These are phyloP conservation scores for Serranus cabrilla DNA, from an alignment of 2,797 vertebrate species.

Conservation along the genomic window DNA sequence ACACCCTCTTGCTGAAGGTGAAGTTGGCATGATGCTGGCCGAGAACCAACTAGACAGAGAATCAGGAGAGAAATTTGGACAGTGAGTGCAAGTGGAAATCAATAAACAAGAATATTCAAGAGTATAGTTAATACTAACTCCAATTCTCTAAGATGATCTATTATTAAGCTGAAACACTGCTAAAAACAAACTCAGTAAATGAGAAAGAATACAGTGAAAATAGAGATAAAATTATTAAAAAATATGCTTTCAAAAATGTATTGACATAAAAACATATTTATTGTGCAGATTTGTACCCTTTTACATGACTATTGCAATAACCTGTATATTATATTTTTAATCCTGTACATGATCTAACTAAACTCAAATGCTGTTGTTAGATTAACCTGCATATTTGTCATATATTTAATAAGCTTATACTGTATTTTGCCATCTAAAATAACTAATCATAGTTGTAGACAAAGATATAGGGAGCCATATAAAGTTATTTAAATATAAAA, in stretches of 20 bases:
- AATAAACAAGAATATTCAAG: neutral
- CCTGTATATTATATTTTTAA: neutral
- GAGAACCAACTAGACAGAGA: constrained; percentile 79
- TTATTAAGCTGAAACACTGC: neutral
- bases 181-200: neutral
- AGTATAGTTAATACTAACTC: neutral
- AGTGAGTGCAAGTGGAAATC: neutral
- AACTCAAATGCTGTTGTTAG: neutral
- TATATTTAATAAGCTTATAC: neutral
- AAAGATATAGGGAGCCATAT: too few relatives aligned
- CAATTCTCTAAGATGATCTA: neutral
- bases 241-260: neutral
- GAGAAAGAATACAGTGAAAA: neutral
- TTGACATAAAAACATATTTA: neutral
- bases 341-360: neutral
- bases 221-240: neutral
- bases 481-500: neutral
- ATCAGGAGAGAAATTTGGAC: constrained; percentile 1
- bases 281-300: neutral
- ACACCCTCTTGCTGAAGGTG: constrained; percentile 62
- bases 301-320: neutral
- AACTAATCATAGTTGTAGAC: neutral
- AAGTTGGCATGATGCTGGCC: constrained; percentile 77
- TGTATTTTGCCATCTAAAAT: neutral
- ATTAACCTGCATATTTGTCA: neutral